phyloP scores from a whole-genome alignment of 2,113 vertebrate species.

The Bos javanicus region DNA sequence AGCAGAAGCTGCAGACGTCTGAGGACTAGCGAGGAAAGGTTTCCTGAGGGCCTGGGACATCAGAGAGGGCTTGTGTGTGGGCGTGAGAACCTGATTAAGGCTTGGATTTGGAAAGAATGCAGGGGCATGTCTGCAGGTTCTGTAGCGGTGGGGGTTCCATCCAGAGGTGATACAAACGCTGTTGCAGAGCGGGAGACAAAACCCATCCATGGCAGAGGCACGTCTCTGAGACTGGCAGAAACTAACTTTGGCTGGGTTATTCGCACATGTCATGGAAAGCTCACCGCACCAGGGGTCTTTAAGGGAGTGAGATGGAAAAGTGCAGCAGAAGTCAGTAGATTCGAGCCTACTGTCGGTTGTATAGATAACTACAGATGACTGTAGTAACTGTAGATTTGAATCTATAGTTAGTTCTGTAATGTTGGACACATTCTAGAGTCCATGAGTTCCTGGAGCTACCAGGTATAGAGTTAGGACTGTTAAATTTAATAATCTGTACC shows the following conservation, averaged over 20 bases:
- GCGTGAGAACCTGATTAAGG: neutral
- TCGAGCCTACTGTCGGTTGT: neutral
- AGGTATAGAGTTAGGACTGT: rapidly evolving
- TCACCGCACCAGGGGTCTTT: neutral
- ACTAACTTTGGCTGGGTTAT: neutral
- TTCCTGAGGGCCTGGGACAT: neutral
- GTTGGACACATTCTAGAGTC: rapidly evolving
- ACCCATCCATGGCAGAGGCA: neutral
- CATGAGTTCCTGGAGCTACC: neutral
- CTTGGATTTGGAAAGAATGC: neutral
- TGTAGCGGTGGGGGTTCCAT: neutral
- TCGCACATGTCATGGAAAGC: neutral
- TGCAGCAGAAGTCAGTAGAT: neutral
- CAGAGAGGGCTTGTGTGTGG: neutral
- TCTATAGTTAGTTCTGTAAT: neutral
- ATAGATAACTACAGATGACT: neutral
- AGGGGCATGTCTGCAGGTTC: neutral
- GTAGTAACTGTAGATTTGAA: neutral
- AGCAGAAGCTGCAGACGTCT: neutral
- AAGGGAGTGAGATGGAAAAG: neutral
- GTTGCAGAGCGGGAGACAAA: rapidly evolving
- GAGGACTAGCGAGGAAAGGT: neutral
- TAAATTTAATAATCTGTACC: neutral
- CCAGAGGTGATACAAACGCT: rapidly evolving
- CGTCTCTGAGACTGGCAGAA: neutral